A percentile compares a stretch with the other conserved stretches of the same genome.
phyloP scores from a whole-genome alignment of 2,888 invertebrate species.

The Cephus rjabovi region DNA sequence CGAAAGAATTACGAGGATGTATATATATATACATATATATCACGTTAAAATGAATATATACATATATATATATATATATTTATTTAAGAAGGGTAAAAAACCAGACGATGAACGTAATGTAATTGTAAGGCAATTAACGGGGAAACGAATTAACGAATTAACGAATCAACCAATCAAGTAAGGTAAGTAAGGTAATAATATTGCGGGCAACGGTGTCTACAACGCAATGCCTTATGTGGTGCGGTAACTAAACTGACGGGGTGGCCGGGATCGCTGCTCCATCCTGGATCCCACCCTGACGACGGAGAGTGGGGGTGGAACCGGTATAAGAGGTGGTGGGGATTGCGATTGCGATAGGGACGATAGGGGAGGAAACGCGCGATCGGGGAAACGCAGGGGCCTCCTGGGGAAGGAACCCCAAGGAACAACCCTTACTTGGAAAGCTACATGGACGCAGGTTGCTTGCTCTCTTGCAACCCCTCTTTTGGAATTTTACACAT shows the following conservation, averaged over 20 bases:
- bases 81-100: background rate
- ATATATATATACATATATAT: background rate
- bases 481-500: background rate
- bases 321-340: conserved; percentile 9
- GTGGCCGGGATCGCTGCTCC: conserved; percentile 38
- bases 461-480: background rate
- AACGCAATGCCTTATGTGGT: conserved; percentile 67
- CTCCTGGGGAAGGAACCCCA: background rate
- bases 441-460: background rate
- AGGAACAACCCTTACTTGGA: background rate
- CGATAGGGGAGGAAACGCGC: background rate
- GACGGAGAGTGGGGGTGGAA: background rate
- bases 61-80: background rate
- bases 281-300: background rate
- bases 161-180: conserved; percentile 25
- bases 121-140: conserved; percentile 3
- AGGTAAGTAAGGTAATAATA: conserved; percentile 61
- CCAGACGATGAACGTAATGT: conserved; percentile 5
- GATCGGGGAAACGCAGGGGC: background rate
- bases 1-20: conserved; percentile 34
- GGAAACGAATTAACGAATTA: conserved; percentile 26
- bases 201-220: conserved; percentile 65
- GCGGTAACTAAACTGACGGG: conserved; percentile 66
- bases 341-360: conserved; percentile 12
- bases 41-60: background rate